These are phyloP conservation scores for Cordilura impudica DNA, from an alignment of 2,888 invertebrate species.

Conservation along the genomic window DNA sequence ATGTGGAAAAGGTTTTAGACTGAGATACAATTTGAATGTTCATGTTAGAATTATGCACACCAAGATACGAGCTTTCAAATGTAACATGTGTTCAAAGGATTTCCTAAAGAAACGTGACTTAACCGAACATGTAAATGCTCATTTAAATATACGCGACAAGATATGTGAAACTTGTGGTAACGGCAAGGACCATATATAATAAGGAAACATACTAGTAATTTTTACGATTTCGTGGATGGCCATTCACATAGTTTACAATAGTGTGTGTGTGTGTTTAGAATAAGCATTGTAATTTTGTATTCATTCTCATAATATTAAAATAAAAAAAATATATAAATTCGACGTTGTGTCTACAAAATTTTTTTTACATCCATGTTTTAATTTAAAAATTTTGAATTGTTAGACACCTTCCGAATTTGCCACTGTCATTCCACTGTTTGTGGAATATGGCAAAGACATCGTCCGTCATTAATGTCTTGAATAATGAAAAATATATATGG, in stretches of 20 bases:
- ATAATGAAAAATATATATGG: neutral
- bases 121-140: constrained; percentile 71
- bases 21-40: constrained; percentile 66
- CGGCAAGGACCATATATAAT: too few species aligned
- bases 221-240: too few species aligned
- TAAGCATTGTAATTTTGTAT: too few species aligned
- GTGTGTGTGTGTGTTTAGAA: too few species aligned
- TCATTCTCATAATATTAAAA: too few species aligned
- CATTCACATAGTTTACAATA: too few species aligned
- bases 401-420: too few species aligned
- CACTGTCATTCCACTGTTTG: too few species aligned
- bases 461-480: neutral
- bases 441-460: constrained; percentile 63
- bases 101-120: constrained; percentile 69
- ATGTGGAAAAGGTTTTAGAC: constrained; percentile 70
- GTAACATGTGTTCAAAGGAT: constrained; percentile 64
- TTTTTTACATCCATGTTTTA: too few species aligned
- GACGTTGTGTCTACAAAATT: too few species aligned
- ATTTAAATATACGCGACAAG: constrained; percentile 72
- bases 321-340: too few species aligned
- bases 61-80: constrained; percentile 57
- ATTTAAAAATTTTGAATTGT: too few species aligned
- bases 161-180: constrained; percentile 72
- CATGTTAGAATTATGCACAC: constrained; percentile 63
- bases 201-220: constrained; percentile 72